These are phyloP conservation scores for Ariopsis seemanni DNA, from an alignment of 2,113 vertebrate genomes.

Conservation along the genomic window DNA sequence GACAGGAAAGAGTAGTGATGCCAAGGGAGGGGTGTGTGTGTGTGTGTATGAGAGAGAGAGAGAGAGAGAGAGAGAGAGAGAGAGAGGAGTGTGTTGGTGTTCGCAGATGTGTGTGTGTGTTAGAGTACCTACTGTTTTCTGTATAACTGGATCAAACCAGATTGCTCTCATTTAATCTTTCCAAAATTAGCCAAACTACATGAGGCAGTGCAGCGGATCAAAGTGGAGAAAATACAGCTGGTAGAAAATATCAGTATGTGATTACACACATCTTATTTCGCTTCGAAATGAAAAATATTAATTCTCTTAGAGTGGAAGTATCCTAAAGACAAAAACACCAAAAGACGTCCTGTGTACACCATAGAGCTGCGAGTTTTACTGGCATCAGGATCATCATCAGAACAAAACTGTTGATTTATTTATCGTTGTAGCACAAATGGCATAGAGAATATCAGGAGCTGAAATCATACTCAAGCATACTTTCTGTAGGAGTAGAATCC, in stretches of 20 bases:
- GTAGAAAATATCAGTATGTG: constrained; percentile 20
- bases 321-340: not conserved
- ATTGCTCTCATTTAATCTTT: constrained; percentile 55
- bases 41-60: not conserved
- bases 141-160: constrained; percentile 61
- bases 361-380: not conserved
- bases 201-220: constrained; percentile 28
- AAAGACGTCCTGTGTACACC: not conserved
- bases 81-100: constrained; percentile 14
- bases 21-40: constrained; percentile 32
- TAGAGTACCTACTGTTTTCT: constrained; percentile 52
- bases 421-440: not conserved
- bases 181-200: constrained; percentile 56
- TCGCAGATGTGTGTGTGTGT: constrained; percentile 14
- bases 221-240: constrained; percentile 23
- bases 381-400: not conserved
- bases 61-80: too few relatives aligned
- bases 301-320: not conserved
- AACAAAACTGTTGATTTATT: not conserved
- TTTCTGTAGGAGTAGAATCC: not conserved
- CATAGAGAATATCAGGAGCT: not conserved
- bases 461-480: not conserved
- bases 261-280: constrained; percentile 9
- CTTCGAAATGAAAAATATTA: not conserved
- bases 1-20: constrained; percentile 54